These are phyloP conservation scores for Myioborus melanocephalus DNA, from an alignment of 2,797 vertebrate genomes.

Conservation along the genomic window DNA sequence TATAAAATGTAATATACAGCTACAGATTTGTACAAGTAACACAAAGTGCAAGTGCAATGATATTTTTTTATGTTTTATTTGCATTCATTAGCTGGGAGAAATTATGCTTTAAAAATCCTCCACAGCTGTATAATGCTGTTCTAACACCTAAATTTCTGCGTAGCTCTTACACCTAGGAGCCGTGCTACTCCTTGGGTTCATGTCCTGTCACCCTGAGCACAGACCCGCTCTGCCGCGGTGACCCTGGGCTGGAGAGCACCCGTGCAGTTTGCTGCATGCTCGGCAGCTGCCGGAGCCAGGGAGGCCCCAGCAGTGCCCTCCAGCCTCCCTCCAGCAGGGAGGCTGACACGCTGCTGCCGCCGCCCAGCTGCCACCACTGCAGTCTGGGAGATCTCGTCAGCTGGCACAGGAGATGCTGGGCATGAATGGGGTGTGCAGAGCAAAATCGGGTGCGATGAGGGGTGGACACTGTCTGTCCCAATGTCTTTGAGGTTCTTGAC, in stretches of 20 bases:
- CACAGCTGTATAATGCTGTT: background rate
- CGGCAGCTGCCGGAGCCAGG: background rate
- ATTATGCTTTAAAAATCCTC: background rate
- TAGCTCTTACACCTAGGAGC: background rate
- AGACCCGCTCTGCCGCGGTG: accelerated
- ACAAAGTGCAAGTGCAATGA: background rate
- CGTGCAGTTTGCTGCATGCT: accelerated
- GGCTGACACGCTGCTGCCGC: accelerated
- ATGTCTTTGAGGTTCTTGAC: background rate
- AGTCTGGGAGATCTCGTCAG: accelerated
- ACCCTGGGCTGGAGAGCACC: background rate
- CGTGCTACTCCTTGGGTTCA: too few relatives aligned
- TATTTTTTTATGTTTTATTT: background rate
- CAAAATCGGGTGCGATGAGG: background rate
- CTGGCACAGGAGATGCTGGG: background rate
- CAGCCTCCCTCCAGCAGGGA: background rate
- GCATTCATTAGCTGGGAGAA: background rate
- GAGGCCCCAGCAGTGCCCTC: too few relatives aligned
- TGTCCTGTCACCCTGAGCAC: background rate
- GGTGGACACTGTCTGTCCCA: background rate
- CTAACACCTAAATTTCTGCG: background rate
- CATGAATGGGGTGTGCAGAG: accelerated
- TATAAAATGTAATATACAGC: background rate
- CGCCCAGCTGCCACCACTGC: background rate
- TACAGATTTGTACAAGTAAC: background rate